A percentile compares a stretch with the other conserved stretches of the same genome.
Evolutionary conservation across 2,113 vertebrate genomes (phyloP).

Genomic region (Aramus guarauna): DNA sequence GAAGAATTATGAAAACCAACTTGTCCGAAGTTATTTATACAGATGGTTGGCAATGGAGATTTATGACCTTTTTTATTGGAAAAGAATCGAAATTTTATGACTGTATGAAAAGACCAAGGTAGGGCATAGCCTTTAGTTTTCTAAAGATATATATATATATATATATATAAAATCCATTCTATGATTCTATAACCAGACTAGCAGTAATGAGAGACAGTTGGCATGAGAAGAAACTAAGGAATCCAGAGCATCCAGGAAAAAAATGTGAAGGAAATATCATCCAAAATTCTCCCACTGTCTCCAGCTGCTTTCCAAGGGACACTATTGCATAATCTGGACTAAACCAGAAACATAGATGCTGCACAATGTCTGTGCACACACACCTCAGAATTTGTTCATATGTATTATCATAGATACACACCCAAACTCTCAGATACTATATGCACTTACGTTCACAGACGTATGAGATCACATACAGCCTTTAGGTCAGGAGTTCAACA

Average conservation of each 20-base stretch:
- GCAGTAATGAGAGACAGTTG: not conserved
- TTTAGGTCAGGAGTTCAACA: not conserved
- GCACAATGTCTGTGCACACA: not conserved
- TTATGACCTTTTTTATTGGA: not conserved
- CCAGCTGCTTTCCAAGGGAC: not conserved
- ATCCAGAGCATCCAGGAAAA: not conserved
- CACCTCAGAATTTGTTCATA: not conserved
- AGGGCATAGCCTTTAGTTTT: not conserved
- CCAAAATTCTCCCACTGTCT: not conserved
- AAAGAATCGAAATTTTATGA: not conserved
- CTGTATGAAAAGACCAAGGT: not conserved
- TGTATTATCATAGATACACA: accelerated
- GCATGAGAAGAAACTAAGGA: not conserved
- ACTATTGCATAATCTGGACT: not conserved
- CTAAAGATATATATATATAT: not conserved
- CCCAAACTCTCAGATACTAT: not conserved
- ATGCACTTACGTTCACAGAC: accelerated
- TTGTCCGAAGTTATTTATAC: not conserved
- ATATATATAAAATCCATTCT: not conserved
- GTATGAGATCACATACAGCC: not conserved
- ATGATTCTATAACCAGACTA: not conserved
- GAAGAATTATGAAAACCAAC: not conserved
- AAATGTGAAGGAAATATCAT: not conserved
- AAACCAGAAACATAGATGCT: not conserved
- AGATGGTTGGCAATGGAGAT: not conserved